Evolutionary conservation across 2,797 vertebrate genomes (phyloP).

Genomic region (Capromys pilorides): DNA sequence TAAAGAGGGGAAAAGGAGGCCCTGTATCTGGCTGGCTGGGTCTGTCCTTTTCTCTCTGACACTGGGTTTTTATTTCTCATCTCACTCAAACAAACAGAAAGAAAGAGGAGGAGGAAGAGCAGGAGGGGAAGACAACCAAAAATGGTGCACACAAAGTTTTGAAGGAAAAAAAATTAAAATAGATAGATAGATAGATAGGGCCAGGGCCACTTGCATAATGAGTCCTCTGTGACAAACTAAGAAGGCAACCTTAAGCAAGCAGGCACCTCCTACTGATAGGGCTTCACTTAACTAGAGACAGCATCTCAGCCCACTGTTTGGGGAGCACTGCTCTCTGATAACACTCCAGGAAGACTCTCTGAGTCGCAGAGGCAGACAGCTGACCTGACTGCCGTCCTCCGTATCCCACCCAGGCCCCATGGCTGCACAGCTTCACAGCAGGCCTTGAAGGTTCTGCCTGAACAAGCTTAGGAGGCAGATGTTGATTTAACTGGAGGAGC

Average conservation of each 20-base stretch:
- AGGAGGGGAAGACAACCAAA: background rate
- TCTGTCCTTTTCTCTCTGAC: background rate
- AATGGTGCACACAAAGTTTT: background rate
- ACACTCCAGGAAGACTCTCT: background rate
- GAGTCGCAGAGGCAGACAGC: background rate
- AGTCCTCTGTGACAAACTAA: background rate
- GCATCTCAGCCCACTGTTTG: background rate
- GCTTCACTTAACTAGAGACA: background rate
- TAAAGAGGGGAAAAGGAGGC: background rate
- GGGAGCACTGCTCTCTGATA: background rate
- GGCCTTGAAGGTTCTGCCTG: background rate
- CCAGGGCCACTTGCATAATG: background rate
- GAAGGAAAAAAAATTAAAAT: no score
- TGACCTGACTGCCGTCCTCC: background rate
- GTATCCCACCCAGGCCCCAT: no score
- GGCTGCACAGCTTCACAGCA: background rate
- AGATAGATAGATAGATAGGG: no score
- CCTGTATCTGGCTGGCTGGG: background rate
- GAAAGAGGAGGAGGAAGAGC: background rate
- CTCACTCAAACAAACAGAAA: background rate
- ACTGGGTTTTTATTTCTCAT: background rate
- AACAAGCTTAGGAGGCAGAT: background rate
- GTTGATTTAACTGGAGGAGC: background rate
- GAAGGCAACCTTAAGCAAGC: background rate
- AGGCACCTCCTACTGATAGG: background rate